Base-by-base conservation (phyloP, 2,888 invertebrate species). In the Hyalella azteca region DNA sequence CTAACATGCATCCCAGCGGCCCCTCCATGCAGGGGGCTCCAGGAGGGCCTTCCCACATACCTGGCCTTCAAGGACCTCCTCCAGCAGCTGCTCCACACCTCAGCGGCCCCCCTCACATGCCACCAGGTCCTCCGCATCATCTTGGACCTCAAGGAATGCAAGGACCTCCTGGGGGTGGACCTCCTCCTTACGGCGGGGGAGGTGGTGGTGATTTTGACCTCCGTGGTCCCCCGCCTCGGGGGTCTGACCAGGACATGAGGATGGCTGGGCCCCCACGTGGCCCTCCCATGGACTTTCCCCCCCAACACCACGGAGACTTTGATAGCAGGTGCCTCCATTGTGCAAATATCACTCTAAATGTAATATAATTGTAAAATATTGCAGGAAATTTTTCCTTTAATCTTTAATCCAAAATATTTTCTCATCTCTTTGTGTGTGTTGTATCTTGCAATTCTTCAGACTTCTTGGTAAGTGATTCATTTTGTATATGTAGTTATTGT, bases 241-340 rank as follows among this genome's bases (percentile, higher is more conserved):
- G 82, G 4, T 78, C 79, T 29, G 85, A 83, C 59, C 85, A 85
- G 73, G 84, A 85, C 75, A 81, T 85, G 81, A 79, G 85, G 32
- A 73, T 82, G 79, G 66, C 29, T 1, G 26, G 9, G 19, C 36
- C 73, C n/a, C 75, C 75, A 9, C 41, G 75, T 13, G 75, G 75
- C 13, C 79, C 82, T 22, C 85, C 83, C 4, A 81, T 81, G 15
- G 75, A 75, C 29, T 59, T 32, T 26, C 49, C 49, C 7, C 75
- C 49, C 4, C 45, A 75, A 19, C 75, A 66, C 19, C 66, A 66
- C 39, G 66, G 66, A 22, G 82, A 82, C 60, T 82, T 77, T 60
- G 79, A 78, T 50, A 81, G 73, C 78, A 80, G 81, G 80, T 84
- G 5, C 7, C 15, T 49, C 7, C 19, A n/a, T n/a, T n/a, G n/a